Conservation (phyloP, 1,140 invertebrate genomes). For the Apocrypta bakeri region DNA sequence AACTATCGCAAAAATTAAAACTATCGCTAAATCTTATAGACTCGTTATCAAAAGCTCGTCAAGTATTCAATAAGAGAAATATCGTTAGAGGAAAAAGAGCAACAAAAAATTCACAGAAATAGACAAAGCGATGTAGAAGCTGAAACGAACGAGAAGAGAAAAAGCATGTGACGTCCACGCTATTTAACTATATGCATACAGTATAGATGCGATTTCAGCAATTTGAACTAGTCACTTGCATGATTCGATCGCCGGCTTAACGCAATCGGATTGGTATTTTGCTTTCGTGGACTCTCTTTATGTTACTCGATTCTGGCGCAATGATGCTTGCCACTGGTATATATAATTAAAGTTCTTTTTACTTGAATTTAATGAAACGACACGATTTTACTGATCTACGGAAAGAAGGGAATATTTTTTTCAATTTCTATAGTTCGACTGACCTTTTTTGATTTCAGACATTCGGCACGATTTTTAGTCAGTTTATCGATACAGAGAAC, state of each 20-base stretch:
- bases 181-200: not conserved
- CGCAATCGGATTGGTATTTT: not conserved
- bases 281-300: not conserved
- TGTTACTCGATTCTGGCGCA: not conserved
- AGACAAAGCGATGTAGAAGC: not conserved
- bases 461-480: not conserved
- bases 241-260: not conserved
- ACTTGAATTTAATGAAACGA: too few relatives aligned
- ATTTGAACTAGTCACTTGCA: not conserved
- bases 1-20: not conserved
- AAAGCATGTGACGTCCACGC: not conserved
- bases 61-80: not conserved
- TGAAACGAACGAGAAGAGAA: not conserved
- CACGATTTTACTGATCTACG: too few relatives aligned
- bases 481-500: too few relatives aligned
- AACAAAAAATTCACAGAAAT: not conserved
- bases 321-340: not conserved
- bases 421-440: not conserved
- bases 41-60: not conserved
- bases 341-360: too few relatives aligned
- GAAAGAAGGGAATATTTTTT: not conserved
- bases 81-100: not conserved
- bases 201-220: not conserved
- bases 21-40: not conserved
- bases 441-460: not conserved